phyloP scores from a whole-genome alignment of 2,888 invertebrate species.

The Nezara viridula region DNA sequence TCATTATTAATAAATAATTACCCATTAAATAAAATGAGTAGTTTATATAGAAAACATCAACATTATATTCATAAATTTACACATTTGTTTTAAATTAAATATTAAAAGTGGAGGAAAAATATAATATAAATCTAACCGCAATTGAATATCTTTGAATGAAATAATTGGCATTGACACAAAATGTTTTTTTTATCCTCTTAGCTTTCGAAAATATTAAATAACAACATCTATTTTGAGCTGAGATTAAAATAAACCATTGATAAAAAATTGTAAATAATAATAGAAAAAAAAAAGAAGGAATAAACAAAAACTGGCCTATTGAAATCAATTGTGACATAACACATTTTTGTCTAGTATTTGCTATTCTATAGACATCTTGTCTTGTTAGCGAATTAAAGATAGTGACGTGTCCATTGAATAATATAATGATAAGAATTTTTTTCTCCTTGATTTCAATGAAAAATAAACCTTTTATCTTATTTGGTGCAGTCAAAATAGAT shows the following conservation, averaged over 20 bases:
- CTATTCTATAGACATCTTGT: neutral
- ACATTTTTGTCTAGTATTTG: neutral
- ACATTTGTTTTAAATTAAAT: too few relatives aligned
- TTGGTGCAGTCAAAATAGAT: neutral
- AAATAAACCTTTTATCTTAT: neutral
- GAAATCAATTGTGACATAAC: neutral
- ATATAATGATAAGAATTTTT: neutral
- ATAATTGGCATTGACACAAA: neutral
- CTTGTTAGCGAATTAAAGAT: neutral
- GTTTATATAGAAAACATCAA: too few relatives aligned
- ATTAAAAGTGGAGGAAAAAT: too few relatives aligned
- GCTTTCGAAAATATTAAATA: neutral
- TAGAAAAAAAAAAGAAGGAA: neutral
- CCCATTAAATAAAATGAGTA: too few relatives aligned
- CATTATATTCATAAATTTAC: too few relatives aligned
- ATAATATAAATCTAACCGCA: too few relatives aligned
- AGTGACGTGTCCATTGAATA: neutral
- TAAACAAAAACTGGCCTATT: neutral
- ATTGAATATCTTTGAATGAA: neutral
- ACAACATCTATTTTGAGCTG: neutral
- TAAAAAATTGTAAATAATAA: slow-evolving; percentile 3
- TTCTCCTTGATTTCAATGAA: neutral
- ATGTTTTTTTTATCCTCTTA: neutral
- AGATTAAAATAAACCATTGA: neutral
- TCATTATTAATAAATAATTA: too few relatives aligned